These are phyloP conservation scores for Oplegnathus fasciatus DNA, from an alignment of 2,113 vertebrate species.

Conservation along the genomic window DNA sequence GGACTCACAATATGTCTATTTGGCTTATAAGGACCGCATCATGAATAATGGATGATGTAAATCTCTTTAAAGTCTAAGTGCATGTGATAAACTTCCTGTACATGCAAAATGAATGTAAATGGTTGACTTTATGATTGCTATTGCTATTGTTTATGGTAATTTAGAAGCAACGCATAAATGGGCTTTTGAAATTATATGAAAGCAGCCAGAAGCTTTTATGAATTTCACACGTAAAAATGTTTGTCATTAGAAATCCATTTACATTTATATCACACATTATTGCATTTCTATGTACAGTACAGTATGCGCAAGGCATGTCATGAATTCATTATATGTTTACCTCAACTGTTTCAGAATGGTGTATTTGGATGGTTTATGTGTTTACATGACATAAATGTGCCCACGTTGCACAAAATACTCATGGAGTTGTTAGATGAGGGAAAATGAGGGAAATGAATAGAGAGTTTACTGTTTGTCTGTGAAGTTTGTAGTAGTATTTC, in stretches of 20 bases:
- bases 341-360: neutral
- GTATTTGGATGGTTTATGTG: neutral
- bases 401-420: neutral
- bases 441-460: neutral
- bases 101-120: constrained; percentile 57
- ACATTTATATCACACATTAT: neutral
- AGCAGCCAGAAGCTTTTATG: neutral
- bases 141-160: constrained; percentile 35
- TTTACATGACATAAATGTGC: neutral
- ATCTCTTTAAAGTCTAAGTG: constrained; percentile 39
- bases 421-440: neutral
- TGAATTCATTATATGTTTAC: neutral
- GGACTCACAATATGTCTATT: constrained; percentile 9
- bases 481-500: neutral
- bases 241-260: neutral
- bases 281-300: neutral
- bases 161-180: neutral
- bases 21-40: constrained; percentile 15
- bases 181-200: neutral
- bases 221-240: constrained; percentile 10
- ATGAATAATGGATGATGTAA: constrained; percentile 57
- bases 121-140: neutral
- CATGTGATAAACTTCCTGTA: constrained; percentile 37
- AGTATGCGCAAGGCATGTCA: neutral
- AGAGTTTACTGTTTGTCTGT: neutral